Conservation (phyloP, 2,797 vertebrate species). For the Rhyacichthys aspro region DNA sequence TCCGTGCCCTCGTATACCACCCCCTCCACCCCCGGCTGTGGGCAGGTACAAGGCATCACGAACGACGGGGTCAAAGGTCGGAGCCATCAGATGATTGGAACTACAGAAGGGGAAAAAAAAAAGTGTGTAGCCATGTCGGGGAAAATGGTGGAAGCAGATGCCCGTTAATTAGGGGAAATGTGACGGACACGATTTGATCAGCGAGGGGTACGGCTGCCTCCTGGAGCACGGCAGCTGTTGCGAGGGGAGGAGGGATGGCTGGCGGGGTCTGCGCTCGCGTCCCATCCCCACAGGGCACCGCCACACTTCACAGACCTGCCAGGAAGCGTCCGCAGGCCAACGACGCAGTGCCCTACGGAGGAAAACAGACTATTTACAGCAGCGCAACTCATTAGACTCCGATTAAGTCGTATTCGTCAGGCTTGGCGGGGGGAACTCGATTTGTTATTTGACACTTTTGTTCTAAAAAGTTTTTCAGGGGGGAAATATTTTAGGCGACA, state of each 20-base stretch:
- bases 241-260: slow-evolving; percentile 84
- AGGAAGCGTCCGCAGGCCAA: slow-evolving; percentile 78
- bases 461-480: slow-evolving; percentile 33
- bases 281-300: slow-evolving; percentile 77
- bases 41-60: slow-evolving; percentile 50
- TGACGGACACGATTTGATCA: slow-evolving; percentile 99
- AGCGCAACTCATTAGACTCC: slow-evolving; percentile 76
- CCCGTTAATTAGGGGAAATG: slow-evolving; percentile 99
- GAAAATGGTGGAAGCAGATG: slow-evolving; percentile 97
- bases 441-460: slow-evolving; percentile 42
- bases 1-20: slow-evolving; percentile 40
- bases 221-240: slow-evolving; percentile 96
- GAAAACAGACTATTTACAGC: slow-evolving; percentile 78
- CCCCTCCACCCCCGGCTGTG: slow-evolving; percentile 42
- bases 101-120: slow-evolving; percentile 66
- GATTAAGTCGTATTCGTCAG: slow-evolving; percentile 67
- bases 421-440: slow-evolving; percentile 63
- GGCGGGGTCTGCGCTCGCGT: slow-evolving; percentile 74
- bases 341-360: slow-evolving; percentile 67
- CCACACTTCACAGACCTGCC: slow-evolving; percentile 75
- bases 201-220: slow-evolving; percentile 87
- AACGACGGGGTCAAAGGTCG: slow-evolving; percentile 74
- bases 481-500: slow-evolving; percentile 41
- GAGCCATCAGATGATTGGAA: slow-evolving; percentile 73
- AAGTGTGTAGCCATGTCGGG: slow-evolving; percentile 82